Base-by-base conservation (phyloP, 2,113 vertebrate genomes). In the Pseudorhombus dupliciocellatus region DNA sequence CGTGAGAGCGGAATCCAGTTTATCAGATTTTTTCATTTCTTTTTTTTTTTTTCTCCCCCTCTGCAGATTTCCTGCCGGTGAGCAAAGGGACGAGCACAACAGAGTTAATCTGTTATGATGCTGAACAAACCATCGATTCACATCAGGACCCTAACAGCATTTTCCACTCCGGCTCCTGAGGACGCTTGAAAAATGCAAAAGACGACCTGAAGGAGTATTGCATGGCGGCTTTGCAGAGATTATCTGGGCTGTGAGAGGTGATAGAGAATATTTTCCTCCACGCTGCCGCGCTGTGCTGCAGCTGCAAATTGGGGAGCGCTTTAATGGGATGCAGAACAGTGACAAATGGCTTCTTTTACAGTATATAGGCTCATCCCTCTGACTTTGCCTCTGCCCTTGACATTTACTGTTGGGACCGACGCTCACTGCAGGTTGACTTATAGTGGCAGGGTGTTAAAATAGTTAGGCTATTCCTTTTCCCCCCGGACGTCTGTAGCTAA, bases 371-470 rank as follows among this genome's bases (percentile, higher is more conserved):
- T 83, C 84, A 74, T 83, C 74, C 77, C 51, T 73, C 77, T 80
- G 87, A 92, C 88, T 90, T 91, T 91, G 81, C 64, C 74, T 69
- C 44, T 91, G 89, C 80, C 92, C 90, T 93, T 92, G 85, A 89
- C 80, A 84, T 92, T 88, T 83, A 74, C 80, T 73, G 71, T 84
- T 44, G 9, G 53, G 77, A 76, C 65, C 22, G 51, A 69, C 70
- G 75, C 77, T 86, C 75, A 70, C 61, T 37, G 66, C 61, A 57
- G 78, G 79, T 87, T 85, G 75, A 84, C 81, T 88, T 60, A 70
- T 61, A 84, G 83, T 67, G 83, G 72, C 83, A 66, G 61, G 54
- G n/a, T 46, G 42, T 84, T 81, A 62, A 79, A 74, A 62, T 53
- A 70, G 44, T 74, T 62, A 52, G 9, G 48, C 53, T 44, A 9